These are phyloP conservation scores for Heterodera schachtii DNA, from an alignment of 1,140 invertebrate genomes.

Conservation along the genomic window DNA sequence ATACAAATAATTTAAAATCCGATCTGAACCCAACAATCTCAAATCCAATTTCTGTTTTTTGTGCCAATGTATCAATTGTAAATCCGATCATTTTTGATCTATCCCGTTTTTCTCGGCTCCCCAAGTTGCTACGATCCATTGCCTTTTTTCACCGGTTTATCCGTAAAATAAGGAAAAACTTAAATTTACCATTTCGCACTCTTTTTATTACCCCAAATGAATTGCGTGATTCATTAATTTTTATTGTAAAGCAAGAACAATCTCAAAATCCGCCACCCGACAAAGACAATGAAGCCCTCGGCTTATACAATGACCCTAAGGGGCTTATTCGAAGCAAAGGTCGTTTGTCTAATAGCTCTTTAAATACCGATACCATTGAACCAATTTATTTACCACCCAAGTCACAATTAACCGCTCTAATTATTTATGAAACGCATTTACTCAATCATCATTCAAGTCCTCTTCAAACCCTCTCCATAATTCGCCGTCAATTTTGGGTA, in stretches of 20 bases:
- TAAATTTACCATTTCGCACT: neutral
- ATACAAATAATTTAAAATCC: neutral
- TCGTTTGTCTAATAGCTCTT: neutral
- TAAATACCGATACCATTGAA: neutral
- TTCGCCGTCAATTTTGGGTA: constrained; percentile 9
- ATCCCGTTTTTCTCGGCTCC: neutral
- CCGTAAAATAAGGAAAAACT: neutral
- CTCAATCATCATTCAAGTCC: neutral
- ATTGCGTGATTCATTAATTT: neutral
- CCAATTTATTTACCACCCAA: neutral
- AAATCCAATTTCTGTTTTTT: neutral
- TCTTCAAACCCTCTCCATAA: neutral
- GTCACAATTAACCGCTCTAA: neutral
- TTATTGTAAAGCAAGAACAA: neutral
- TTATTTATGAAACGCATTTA: neutral
- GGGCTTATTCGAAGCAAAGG: neutral
- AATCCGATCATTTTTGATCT: neutral
- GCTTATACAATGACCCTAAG: neutral
- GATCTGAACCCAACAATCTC: neutral
- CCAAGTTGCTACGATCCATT: neutral
- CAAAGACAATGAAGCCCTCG: constrained; percentile 8
- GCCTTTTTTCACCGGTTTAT: neutral
- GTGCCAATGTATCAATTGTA: neutral
- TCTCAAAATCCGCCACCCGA: neutral
- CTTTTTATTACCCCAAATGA: neutral